Percentiles rank a stretch among this genome's conserved stretches.
Evolutionary conservation across 2,113 vertebrate genomes (phyloP).

Genomic region (Jaculus jaculus): DNA sequence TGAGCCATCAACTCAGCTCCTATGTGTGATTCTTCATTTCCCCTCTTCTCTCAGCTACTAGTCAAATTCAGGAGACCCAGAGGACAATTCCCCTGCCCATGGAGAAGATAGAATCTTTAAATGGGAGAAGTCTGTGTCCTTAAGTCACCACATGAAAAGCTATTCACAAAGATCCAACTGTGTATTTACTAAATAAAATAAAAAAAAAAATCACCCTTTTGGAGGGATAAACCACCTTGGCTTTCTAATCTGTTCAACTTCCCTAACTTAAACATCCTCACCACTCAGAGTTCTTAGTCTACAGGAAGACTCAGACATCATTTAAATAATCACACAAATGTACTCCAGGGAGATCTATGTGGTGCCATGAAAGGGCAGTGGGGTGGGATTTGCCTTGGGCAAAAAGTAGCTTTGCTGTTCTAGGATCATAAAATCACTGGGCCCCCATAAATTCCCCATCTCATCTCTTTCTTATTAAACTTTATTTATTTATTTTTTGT

Average conservation of each 20-base stretch:
- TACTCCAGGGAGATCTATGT: neutral
- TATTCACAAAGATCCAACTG: neutral
- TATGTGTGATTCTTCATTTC: neutral
- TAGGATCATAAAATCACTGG: no score
- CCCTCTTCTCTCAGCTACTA: neutral
- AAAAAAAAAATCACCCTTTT: neutral
- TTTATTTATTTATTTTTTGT: no score
- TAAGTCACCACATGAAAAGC: neutral
- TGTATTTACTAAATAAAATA: neutral
- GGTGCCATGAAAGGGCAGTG: neutral
- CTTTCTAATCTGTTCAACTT: neutral
- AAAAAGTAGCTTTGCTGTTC: neutral
- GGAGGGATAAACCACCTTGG: neutral
- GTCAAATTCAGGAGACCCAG: neutral
- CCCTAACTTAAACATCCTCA: neutral
- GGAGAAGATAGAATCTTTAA: neutral
- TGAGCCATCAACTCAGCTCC: no score
- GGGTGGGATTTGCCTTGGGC: neutral
- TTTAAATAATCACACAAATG: neutral
- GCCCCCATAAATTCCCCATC: no score
- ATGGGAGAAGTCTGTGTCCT: neutral
- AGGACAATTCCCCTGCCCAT: no score
- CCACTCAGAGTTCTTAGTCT: neutral
- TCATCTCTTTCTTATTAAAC: rapidly evolving
- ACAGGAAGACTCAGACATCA: neutral